Conservation (phyloP, 2,888 invertebrate species). For the Drosophila limbata region DNA sequence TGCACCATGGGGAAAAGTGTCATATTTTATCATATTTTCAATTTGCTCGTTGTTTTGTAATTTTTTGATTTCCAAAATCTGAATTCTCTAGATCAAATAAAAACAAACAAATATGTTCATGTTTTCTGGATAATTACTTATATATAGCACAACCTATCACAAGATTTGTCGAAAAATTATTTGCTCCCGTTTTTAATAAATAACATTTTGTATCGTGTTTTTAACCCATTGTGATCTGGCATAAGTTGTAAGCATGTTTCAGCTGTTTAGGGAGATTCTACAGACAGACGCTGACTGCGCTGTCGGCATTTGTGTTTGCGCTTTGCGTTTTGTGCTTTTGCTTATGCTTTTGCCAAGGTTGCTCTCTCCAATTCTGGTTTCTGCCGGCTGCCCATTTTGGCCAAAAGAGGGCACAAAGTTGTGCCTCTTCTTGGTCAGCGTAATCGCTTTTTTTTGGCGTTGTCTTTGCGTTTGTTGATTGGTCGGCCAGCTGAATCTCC, state of each 20-base stretch:
- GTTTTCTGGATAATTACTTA: too few species aligned
- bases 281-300: conserved; percentile 51
- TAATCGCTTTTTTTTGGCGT: conserved; percentile 50
- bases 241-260: conserved; percentile 61
- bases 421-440: conserved; percentile 48
- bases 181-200: too few species aligned
- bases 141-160: too few species aligned
- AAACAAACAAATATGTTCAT: too few species aligned
- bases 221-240: conserved; percentile 14
- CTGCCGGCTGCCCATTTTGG: conserved; percentile 61
- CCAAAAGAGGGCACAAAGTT: conserved; percentile 59
- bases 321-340: conserved; percentile 40
- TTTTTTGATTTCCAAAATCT: too few species aligned
- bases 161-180: too few species aligned
- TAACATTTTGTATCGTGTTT: too few species aligned
- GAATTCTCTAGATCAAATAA: too few species aligned
- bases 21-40: too few species aligned
- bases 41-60: too few species aligned
- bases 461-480: conserved; percentile 66
- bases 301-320: conserved; percentile 60
- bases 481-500: conserved; percentile 34
- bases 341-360: conserved; percentile 43
- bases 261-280: conserved; percentile 53
- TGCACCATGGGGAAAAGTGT: too few species aligned
- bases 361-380: conserved; percentile 60